Evolutionary conservation across 2,113 vertebrate species (phyloP).

Genomic region (Oryctolagus cuniculus): DNA sequence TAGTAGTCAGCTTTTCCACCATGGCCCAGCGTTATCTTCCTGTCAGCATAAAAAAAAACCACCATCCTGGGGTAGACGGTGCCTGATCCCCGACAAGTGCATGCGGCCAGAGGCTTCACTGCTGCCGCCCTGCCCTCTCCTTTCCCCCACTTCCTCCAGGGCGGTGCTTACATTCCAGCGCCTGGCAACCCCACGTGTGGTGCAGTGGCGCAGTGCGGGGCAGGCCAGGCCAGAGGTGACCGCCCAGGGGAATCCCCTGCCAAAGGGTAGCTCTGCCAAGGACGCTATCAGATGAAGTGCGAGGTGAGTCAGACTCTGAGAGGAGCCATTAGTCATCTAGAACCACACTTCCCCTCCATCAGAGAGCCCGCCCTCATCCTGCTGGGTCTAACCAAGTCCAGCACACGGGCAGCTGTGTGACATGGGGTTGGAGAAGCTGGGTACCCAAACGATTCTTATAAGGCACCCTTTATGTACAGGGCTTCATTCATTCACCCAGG

Average conservation of each 20-base stretch:
- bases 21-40: slow-evolving; percentile 55
- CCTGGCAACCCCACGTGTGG: slow-evolving; percentile 67
- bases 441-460: background rate
- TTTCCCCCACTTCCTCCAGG: slow-evolving; percentile 44
- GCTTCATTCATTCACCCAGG: slow-evolving; percentile 15
- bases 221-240: slow-evolving; percentile 45
- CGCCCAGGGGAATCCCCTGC: slow-evolving; percentile 73
- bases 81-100: slow-evolving; percentile 12
- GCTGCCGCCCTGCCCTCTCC: background rate
- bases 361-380: background rate
- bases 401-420: background rate
- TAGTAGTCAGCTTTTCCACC: slow-evolving; percentile 60
- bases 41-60: slow-evolving; percentile 70
- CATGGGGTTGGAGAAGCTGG: background rate
- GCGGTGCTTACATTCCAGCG: slow-evolving; percentile 33
- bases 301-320: slow-evolving; percentile 75
- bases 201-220: background rate
- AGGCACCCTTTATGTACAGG: background rate
- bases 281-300: slow-evolving; percentile 74
- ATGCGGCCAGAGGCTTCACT: slow-evolving; percentile 24
- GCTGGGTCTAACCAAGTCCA: slow-evolving; percentile 24
- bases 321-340: slow-evolving; percentile 67
- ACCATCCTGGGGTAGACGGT: slow-evolving; percentile 47
- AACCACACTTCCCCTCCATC: slow-evolving; percentile 34
- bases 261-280: slow-evolving; percentile 73